Conservation (phyloP, 2,113 vertebrate species). For the Muntiacus muntjak region DNA sequence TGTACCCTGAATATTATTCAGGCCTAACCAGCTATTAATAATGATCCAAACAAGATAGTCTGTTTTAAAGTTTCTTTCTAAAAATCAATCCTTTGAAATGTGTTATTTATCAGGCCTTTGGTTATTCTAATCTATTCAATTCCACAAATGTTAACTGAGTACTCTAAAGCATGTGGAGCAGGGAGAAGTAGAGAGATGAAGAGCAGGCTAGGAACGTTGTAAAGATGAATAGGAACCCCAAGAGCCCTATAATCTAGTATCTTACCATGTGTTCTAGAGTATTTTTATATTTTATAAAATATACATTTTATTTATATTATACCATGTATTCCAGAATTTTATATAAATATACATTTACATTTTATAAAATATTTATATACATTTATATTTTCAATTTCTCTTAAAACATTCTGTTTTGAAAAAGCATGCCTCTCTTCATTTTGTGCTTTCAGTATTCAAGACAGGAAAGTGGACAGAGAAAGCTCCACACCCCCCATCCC, state of each 20-base stretch:
- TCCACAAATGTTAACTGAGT: neutral
- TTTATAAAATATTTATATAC: neutral
- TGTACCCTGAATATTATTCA: neutral
- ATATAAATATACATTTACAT: neutral
- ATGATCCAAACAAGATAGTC: neutral
- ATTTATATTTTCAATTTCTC: neutral
- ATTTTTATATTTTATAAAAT: neutral
- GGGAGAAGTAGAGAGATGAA: neutral
- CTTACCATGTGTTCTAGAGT: neutral
- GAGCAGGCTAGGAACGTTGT: fast-evolving
- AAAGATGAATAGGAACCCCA: neutral
- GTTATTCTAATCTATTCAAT: neutral
- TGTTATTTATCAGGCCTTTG: neutral
- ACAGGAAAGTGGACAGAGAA: neutral
- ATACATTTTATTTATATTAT: neutral
- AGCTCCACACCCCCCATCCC: fast-evolving
- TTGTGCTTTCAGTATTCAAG: neutral
- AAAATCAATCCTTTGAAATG: slow-evolving; percentile 11
- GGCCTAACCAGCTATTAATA: neutral
- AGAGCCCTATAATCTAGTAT: neutral
- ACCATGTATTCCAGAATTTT: neutral
- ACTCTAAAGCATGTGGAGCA: neutral
- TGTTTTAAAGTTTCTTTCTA: slow-evolving; percentile 2
- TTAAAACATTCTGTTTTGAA: neutral
- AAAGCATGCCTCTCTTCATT: neutral